Percentiles rank a stretch among this genome's conserved stretches.
Conservation (phyloP, 2,888 invertebrate genomes). For the Eristalinus sepulchralis region DNA sequence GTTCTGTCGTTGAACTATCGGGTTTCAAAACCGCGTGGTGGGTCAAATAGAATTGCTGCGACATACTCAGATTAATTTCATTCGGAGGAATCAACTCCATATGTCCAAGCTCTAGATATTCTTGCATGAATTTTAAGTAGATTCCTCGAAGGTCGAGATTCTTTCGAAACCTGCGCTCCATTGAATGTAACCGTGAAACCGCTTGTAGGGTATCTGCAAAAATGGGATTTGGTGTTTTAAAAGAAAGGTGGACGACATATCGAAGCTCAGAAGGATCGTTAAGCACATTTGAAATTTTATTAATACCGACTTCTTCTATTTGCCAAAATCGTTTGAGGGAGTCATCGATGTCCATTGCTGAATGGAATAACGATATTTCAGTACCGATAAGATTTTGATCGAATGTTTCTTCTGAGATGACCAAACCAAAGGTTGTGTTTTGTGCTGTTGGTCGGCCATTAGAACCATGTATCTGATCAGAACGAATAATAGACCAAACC, state of each 20-base stretch:
- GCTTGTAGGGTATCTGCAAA: too few species aligned
- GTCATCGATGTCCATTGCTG: neutral
- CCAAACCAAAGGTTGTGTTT: slow-evolving; percentile 11
- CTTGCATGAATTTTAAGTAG: neutral
- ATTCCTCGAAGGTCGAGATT: neutral
- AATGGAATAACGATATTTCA: neutral
- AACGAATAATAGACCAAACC: neutral
- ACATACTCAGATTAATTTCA: too few species aligned
- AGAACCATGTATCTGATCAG: neutral
- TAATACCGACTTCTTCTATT: slow-evolving; percentile 11
- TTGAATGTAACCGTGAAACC: too few species aligned
- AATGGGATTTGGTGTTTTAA: too few species aligned
- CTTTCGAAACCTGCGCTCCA: too few species aligned
- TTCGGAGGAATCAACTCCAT: too few species aligned
- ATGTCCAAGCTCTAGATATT: too few species aligned
- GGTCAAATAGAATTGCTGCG: too few species aligned
- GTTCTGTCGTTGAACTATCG: too few species aligned
- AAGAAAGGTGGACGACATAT: too few species aligned
- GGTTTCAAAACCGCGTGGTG: too few species aligned
- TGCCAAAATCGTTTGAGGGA: slow-evolving; percentile 1
- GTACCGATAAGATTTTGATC: neutral
- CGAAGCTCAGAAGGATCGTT: slow-evolving; percentile 42
- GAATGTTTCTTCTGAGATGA: slow-evolving; percentile 11
- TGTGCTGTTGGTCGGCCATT: neutral
- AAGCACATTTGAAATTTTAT: too few species aligned